These are phyloP conservation scores for Pithys albifrons DNA, from an alignment of 2,113 vertebrate genomes.

Conservation along the genomic window DNA sequence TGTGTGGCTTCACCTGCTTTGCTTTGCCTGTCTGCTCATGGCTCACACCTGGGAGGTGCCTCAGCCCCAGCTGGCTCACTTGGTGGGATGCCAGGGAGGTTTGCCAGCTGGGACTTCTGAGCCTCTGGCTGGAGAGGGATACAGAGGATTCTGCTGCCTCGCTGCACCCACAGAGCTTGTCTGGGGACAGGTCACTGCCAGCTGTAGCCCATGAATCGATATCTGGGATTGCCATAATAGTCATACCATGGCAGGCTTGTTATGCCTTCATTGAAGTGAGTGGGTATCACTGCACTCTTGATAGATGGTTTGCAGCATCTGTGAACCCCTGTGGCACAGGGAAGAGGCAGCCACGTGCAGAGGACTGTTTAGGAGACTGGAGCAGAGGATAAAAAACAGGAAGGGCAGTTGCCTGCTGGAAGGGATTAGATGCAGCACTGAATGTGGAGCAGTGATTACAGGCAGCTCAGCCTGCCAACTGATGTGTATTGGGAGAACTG, in stretches of 20 bases:
- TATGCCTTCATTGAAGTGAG: background rate
- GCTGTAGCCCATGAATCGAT: background rate
- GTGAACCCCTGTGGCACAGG: background rate
- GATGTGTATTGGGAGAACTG: background rate
- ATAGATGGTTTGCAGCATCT: background rate
- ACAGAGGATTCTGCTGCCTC: background rate
- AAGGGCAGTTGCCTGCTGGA: background rate
- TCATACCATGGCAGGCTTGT: background rate
- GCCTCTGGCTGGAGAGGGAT: background rate
- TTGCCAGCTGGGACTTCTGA: background rate
- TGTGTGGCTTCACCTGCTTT: fast-evolving
- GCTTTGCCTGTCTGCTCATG: background rate
- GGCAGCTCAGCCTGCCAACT: background rate
- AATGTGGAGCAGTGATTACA: background rate
- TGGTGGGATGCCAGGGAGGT: background rate
- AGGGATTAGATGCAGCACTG: background rate
- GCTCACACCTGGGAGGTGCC: fast-evolving
- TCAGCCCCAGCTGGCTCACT: background rate
- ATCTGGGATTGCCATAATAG: background rate
- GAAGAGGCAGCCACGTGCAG: background rate
- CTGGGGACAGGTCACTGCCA: background rate
- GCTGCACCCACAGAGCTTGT: fast-evolving
- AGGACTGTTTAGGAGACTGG: background rate
- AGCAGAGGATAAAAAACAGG: background rate
- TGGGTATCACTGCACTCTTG: background rate